Conservation (phyloP, 1,140 invertebrate genomes). For the Scaptodrosophila lebanonensis region DNA sequence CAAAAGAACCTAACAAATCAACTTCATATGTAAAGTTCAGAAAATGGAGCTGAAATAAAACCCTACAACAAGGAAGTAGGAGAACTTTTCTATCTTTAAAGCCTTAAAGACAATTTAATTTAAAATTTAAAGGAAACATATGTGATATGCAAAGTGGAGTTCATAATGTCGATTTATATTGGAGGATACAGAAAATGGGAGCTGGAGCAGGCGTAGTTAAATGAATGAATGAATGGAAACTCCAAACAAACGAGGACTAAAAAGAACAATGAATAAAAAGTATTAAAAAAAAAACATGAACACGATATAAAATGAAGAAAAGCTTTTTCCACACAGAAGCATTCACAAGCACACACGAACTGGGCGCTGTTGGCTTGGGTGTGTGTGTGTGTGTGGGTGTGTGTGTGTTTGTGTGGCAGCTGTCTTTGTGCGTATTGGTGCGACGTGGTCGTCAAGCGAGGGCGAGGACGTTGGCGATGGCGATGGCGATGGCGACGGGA, state of each 20-base stretch:
- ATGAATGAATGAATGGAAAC: conserved; percentile 16
- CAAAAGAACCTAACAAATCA: not conserved
- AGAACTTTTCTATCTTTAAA: no score
- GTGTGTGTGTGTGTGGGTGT: conserved; percentile 27
- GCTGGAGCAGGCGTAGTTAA: no score
- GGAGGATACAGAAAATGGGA: no score
- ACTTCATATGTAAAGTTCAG: conserved; percentile 38
- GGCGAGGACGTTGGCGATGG: conserved; percentile 32
- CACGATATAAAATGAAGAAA: conserved; percentile 55
- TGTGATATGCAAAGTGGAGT: no score
- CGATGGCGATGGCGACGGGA: not conserved
- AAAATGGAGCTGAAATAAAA: no score
- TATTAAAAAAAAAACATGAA: conserved; percentile 10
- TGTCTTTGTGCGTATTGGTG: conserved; percentile 67
- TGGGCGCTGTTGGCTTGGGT: conserved; percentile 15
- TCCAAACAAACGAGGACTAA: conserved; percentile 21
- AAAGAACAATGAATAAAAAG: conserved; percentile 11
- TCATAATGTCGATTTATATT: no score
- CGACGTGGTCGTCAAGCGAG: not conserved
- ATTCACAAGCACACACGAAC: conserved; percentile 44
- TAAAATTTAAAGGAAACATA: no score
- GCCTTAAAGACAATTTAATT: no score
- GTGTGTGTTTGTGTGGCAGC: conserved; percentile 55
- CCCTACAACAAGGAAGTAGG: no score
- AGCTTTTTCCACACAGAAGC: conserved; percentile 56